Percentiles rank a stretch among this genome's conserved stretches.
Evolutionary conservation across 2,113 vertebrate species (phyloP).

Genomic region (Chamaea fasciata): DNA sequence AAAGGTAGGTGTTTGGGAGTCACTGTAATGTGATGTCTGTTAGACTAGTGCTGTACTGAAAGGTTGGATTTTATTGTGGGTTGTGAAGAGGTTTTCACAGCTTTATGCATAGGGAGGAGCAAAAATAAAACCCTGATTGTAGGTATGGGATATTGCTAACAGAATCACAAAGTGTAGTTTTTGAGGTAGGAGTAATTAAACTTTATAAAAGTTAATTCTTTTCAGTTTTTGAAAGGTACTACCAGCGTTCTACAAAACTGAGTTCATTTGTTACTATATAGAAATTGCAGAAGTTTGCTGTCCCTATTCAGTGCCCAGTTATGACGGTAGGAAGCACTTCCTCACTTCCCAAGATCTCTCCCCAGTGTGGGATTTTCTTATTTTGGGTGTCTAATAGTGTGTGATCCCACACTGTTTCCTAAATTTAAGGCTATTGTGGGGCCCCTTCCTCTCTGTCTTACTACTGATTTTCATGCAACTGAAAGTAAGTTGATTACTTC

Average conservation of each 20-base stretch:
- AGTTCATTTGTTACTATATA: neutral
- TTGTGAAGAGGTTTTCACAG: neutral
- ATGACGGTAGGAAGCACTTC: neutral
- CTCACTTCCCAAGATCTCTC: neutral
- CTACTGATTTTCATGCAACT: neutral
- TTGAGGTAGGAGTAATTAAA: neutral
- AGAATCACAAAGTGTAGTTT: neutral
- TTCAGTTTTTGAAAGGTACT: neutral
- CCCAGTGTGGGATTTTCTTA: neutral
- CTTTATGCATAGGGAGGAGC: neutral
- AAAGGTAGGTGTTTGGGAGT: constrained; percentile 77
- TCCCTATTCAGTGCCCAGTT: neutral
- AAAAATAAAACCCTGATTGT: neutral
- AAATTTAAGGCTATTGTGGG: neutral
- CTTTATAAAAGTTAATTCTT: neutral
- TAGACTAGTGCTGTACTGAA: neutral
- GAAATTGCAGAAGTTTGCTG: neutral
- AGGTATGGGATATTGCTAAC: neutral
- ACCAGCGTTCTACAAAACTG: neutral
- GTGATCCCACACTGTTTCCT: neutral
- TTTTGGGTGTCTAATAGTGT: neutral
- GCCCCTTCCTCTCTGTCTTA: neutral
- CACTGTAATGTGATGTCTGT: neutral
- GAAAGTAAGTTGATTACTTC: neutral
- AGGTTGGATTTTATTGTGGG: neutral